phyloP scores from a whole-genome alignment of 2,113 vertebrate genomes.

The rabbit (Oryctolagus cuniculus) region mOryCun1.1 NC_091440.1:92453001-92453500 shows the following conservation, averaged over 20 bases:
- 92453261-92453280: not conserved
- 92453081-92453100: not conserved
- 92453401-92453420: constrained; percentile 21
- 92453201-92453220: not conserved
- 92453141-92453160: not conserved
- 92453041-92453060: not conserved
- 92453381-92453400: constrained; percentile 26
- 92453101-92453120: not conserved
- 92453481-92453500: constrained; percentile 8
- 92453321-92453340: not conserved
- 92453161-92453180: not conserved
- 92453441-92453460: not conserved
- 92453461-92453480: not conserved
- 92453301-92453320: constrained; percentile 65
- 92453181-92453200: not conserved
- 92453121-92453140: too few species aligned
- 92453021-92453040: not conserved
- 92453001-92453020: not conserved
- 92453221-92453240: constrained; percentile 30
- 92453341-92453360: not conserved
- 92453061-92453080: not conserved
- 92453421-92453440: not conserved
- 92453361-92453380: constrained; percentile 43
- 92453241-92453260: constrained; percentile 43
- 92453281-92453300: not conserved